Conservation (phyloP, 2,113 vertebrate species). For the Sinocyclocheilus anophthalmus region DNA sequence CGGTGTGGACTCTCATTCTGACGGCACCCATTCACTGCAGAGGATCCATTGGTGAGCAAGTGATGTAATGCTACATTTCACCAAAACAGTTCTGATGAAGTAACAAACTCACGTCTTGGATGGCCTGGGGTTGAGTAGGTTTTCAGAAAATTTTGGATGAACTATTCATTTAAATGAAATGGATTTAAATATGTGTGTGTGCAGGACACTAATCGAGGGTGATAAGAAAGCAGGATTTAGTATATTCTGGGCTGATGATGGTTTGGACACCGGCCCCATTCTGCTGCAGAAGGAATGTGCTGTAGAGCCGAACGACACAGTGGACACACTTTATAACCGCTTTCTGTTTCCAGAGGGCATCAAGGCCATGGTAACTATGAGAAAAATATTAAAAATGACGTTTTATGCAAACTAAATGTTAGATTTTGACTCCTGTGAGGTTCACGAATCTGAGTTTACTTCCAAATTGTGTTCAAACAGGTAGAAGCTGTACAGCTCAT, state of each 20-base stretch:
- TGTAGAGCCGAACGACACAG: slow-evolving; percentile 87
- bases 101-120: no score
- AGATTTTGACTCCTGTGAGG: neutral
- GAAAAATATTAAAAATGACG: neutral
- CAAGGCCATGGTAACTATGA: slow-evolving; percentile 89
- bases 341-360: slow-evolving; percentile 97
- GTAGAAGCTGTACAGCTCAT: slow-evolving; percentile 94
- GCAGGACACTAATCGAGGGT: slow-evolving; percentile 94
- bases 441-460: neutral
- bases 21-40: no score
- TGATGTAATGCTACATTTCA: no score
- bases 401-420: neutral
- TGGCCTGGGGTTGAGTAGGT: no score
- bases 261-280: slow-evolving; percentile 94
- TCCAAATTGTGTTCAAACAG: slow-evolving; percentile 65
- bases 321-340: slow-evolving; percentile 91
- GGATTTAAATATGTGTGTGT: neutral
- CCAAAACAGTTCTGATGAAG: no score
- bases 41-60: no score
- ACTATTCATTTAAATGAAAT: no score
- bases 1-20: no score
- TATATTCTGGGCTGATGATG: slow-evolving; percentile 97
- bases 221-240: slow-evolving; percentile 93
- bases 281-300: slow-evolving; percentile 89
- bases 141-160: no score